Conservation (phyloP, 2,113 vertebrate genomes). For the Lepus timidus region DNA sequence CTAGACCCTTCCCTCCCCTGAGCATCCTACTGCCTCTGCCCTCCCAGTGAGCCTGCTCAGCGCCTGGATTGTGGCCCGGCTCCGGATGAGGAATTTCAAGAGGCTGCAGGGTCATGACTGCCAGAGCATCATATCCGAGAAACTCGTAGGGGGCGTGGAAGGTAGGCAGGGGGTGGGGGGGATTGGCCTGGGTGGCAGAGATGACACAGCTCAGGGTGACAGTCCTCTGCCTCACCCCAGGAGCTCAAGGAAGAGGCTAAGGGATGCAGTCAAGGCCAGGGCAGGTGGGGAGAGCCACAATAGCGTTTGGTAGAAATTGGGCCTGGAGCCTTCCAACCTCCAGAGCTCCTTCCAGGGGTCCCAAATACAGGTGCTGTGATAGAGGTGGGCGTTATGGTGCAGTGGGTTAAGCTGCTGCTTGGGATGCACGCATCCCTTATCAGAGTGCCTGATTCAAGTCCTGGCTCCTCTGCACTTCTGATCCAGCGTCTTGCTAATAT, state of each 20-base stretch:
- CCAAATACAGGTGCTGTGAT: background rate
- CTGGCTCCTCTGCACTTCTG: too few species aligned
- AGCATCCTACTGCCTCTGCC: constrained; percentile 5
- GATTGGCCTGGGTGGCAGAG: background rate
- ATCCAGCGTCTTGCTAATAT: too few species aligned
- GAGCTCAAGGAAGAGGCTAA: background rate
- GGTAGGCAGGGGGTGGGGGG: constrained; percentile 76
- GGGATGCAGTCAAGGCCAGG: background rate
- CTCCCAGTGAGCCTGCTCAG: constrained; percentile 90
- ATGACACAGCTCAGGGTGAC: background rate
- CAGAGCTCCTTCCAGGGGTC: background rate
- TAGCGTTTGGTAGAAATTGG: background rate
- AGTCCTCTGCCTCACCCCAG: background rate
- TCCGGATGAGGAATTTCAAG: constrained; percentile 88
- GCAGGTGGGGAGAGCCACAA: background rate
- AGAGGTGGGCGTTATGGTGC: background rate
- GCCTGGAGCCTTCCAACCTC: background rate
- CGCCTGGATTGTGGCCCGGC: constrained; percentile 87
- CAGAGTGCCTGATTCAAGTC: too few species aligned
- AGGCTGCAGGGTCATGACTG: constrained; percentile 84
- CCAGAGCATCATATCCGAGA: constrained; percentile 77
- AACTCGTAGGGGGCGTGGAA: constrained; percentile 79
- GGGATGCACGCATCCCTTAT: too few species aligned
- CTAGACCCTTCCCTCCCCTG: background rate
- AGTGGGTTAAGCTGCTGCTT: too few species aligned